Conservation (phyloP, 2,888 invertebrate genomes). For the Drosophila limbata region DNA sequence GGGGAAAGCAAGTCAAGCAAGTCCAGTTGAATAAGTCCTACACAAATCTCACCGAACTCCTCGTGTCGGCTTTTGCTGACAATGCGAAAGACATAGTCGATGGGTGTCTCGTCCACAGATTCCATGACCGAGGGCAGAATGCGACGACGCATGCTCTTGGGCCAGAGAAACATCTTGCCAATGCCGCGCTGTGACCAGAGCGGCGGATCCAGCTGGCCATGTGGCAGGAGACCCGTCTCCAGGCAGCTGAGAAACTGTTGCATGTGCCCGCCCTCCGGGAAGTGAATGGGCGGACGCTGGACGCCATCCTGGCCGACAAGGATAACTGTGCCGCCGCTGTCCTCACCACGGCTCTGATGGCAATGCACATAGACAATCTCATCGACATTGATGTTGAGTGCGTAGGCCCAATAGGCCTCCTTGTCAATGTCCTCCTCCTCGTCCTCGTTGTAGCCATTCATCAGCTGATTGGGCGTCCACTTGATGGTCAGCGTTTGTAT, state of each 20-base stretch:
- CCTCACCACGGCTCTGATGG: constrained; percentile 92
- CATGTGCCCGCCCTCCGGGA: constrained; percentile 95
- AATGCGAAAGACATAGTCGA: constrained; percentile 96
- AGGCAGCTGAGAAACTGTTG: constrained; percentile 95
- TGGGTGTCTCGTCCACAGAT: constrained; percentile 87
- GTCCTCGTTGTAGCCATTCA: constrained; percentile 93
- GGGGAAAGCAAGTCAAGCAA: background rate
- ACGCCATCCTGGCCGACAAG: constrained; percentile 97
- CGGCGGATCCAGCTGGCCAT: constrained; percentile 96
- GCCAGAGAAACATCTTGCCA: constrained; percentile 88
- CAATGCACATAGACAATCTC: constrained; percentile 98
- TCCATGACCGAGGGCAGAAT: constrained; percentile 89
- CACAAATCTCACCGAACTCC: constrained; percentile 87
- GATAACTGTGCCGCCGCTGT: constrained; percentile 94
- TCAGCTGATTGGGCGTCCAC: constrained; percentile 98
- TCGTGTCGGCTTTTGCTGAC: constrained; percentile 91
- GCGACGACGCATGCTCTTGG: constrained; percentile 87
- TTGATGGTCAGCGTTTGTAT: constrained; percentile 93
- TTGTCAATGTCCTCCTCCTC: constrained; percentile 90
- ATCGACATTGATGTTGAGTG: constrained; percentile 94
- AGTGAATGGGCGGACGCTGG: constrained; percentile 96
- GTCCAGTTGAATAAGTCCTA: background rate
- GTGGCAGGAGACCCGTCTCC: constrained; percentile 93
- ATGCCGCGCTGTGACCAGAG: constrained; percentile 96
- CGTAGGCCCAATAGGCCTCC: constrained; percentile 95